Percentiles rank a stretch among this genome's conserved stretches.
Conservation (phyloP, 2,113 vertebrate genomes). For the Pholis gunnellus region DNA sequence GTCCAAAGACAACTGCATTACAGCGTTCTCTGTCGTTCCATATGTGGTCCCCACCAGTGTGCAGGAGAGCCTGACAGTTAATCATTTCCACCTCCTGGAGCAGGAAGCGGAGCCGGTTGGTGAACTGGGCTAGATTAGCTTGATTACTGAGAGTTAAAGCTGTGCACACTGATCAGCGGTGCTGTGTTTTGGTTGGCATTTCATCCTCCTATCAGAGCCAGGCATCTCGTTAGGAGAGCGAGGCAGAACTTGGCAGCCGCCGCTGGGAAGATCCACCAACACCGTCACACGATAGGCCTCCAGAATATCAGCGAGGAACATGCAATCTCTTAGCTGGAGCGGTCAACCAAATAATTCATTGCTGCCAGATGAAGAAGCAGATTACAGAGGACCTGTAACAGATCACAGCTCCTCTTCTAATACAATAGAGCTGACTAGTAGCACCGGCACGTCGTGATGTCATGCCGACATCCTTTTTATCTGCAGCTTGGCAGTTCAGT, state of each 20-base stretch:
- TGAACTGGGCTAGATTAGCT: slow-evolving; percentile 47
- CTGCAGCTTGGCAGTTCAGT: neutral
- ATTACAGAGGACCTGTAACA: slow-evolving; percentile 46
- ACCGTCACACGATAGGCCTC: slow-evolving; percentile 44
- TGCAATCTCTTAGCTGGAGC: slow-evolving; percentile 48
- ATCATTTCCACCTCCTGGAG: slow-evolving; percentile 64
- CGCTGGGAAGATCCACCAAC: slow-evolving; percentile 47
- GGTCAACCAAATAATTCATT: slow-evolving; percentile 66
- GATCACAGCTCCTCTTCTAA: slow-evolving; percentile 36
- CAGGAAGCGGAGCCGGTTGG: slow-evolving; percentile 55
- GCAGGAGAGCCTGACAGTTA: slow-evolving; percentile 17
- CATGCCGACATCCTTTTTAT: neutral
- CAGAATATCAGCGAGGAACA: slow-evolving; percentile 46
- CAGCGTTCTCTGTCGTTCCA: neutral
- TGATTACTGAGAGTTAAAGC: slow-evolving; percentile 48
- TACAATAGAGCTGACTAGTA: slow-evolving; percentile 3
- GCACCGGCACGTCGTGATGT: neutral
- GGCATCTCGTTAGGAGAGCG: slow-evolving; percentile 43
- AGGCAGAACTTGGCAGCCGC: slow-evolving; percentile 46
- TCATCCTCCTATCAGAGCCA: slow-evolving; percentile 22
- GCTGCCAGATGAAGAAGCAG: slow-evolving; percentile 60
- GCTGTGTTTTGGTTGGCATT: slow-evolving; percentile 40
- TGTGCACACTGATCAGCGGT: neutral
- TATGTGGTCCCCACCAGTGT: slow-evolving; percentile 3
- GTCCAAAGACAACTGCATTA: slow-evolving; percentile 20